Evolutionary conservation across 2,797 vertebrate genomes (phyloP), one percentile per base, ranked within the genome.

Genomic region (Pitangus sulphuratus): DNA sequence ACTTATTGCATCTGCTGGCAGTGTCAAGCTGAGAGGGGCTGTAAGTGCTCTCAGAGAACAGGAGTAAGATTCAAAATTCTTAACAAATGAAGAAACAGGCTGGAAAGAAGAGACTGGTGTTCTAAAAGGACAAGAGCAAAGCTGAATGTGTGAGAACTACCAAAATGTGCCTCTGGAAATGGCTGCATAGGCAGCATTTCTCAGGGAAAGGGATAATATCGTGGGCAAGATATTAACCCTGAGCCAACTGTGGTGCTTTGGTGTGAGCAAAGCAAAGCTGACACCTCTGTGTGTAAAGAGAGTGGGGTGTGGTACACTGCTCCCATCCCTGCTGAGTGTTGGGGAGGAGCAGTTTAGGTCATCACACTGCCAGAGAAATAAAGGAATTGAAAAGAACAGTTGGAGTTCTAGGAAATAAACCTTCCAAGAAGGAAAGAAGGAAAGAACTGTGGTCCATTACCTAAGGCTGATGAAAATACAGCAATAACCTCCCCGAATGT

Each of bases 31-130:
- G 64, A 92, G 87, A 89, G 81, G 56, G 60, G 79, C 75, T 80
- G 68, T 50, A 68, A 92, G 79, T 64, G 93, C 79, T 94, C 68
- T 89, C 76, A 65, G 64, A 64, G 64, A 97, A 28, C 44, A 62
- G 78, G 60, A 86, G 84, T 74, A 91, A 64, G 71, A 60, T 45
- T 74, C 17, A 60, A 31, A 79, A 82, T 65, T 53, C 89, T 58
- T 58, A 40, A 61, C 61, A 93, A 95, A 50, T 12, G 89, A 70
- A 77, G 56, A 39, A 91, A 64, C 20, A 19, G 57, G 42, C 68
- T 86, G 76, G 60, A 71, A 81, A 78, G 37, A 61, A 75, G 40
- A 84, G 61, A 28, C 1, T 21, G 76, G 24, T 4, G 2, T 48
- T 82, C 3, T 1, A 30, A 37, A 79, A 53, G 74, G 83, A 78